A percentile compares a stretch with the other conserved stretches of the same genome.
Evolutionary conservation across 35 echinoderm and acorn worm genomes (phyloP).

Genomic region (Eucidaris tribuloides): DNA sequence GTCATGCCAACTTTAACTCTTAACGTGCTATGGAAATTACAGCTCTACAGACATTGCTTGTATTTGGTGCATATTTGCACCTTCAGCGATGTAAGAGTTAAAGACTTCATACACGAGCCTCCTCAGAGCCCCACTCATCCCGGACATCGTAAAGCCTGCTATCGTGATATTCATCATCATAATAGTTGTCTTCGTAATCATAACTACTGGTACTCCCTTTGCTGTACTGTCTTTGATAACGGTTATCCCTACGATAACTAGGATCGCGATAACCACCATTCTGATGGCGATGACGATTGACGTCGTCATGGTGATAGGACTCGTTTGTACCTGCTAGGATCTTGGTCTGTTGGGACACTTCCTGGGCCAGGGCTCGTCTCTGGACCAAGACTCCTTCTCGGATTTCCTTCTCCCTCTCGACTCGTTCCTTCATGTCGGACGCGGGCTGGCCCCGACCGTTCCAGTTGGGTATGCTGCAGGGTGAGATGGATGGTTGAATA

Average conservation of each 20-base stretch:
- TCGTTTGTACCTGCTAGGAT: conserved; percentile 58
- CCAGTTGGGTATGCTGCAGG: conserved; percentile 50
- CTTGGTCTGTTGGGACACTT: conserved; percentile 64
- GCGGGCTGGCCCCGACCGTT: background rate
- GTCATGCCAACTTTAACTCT: too few relatives aligned
- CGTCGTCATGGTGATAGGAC: too few relatives aligned
- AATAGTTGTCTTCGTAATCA: background rate
- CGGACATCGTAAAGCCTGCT: background rate
- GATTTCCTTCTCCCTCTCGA: conserved; percentile 50
- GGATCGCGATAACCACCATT: too few relatives aligned
- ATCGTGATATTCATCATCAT: background rate
- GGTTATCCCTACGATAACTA: too few relatives aligned
- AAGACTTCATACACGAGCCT: background rate
- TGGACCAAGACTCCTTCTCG: conserved; percentile 45
- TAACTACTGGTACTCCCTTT: too few relatives aligned
- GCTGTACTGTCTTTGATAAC: too few relatives aligned
- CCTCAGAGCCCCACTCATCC: background rate
- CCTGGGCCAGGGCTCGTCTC: conserved; percentile 41
- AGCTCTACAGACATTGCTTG: too few relatives aligned
- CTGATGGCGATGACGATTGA: too few relatives aligned
- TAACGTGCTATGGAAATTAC: too few relatives aligned
- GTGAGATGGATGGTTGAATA: too few relatives aligned
- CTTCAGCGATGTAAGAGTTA: too few relatives aligned
- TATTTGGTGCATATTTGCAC: too few relatives aligned
- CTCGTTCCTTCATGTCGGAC: conserved; percentile 4